phyloP scores from a whole-genome alignment of 1,140 invertebrate genomes.

The Macrosteles quadrilineatus region DNA sequence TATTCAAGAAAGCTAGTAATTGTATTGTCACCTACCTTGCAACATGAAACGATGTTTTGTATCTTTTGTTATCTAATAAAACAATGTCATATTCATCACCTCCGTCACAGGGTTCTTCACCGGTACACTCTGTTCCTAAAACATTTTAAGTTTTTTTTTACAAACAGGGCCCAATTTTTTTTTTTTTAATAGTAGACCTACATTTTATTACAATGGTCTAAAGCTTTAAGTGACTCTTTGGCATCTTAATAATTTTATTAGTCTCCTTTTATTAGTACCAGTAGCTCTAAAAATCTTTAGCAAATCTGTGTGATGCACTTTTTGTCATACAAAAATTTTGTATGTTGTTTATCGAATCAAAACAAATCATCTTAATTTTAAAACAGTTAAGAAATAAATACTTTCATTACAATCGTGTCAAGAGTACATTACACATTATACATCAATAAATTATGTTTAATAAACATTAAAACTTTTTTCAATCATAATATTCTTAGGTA shows the following conservation, averaged over 20 bases:
- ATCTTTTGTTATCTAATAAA: not conserved
- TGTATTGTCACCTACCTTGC: not conserved
- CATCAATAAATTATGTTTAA: too few species aligned
- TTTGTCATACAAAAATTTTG: too few species aligned
- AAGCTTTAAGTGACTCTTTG: not conserved
- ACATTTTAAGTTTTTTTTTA: not conserved
- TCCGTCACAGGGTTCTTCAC: not conserved
- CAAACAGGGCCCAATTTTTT: not conserved
- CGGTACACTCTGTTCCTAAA: not conserved
- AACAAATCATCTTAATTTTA: too few species aligned
- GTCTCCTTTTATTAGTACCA: not conserved
- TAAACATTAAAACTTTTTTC: too few species aligned
- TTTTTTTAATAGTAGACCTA: not conserved
- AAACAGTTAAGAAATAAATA: too few species aligned
- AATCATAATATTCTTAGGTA: too few species aligned
- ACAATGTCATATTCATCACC: not conserved
- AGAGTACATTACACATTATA: too few species aligned
- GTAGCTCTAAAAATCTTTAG: not conserved
- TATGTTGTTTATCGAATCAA: too few species aligned
- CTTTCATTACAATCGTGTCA: too few species aligned
- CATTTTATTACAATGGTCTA: not conserved
- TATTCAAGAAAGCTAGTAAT: not conserved
- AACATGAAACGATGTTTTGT: not conserved
- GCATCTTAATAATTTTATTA: not conserved
- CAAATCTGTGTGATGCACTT: too few species aligned